phyloP scores from a whole-genome alignment of 1,140 invertebrate genomes.

The Trachelipus rathkii region DNA sequence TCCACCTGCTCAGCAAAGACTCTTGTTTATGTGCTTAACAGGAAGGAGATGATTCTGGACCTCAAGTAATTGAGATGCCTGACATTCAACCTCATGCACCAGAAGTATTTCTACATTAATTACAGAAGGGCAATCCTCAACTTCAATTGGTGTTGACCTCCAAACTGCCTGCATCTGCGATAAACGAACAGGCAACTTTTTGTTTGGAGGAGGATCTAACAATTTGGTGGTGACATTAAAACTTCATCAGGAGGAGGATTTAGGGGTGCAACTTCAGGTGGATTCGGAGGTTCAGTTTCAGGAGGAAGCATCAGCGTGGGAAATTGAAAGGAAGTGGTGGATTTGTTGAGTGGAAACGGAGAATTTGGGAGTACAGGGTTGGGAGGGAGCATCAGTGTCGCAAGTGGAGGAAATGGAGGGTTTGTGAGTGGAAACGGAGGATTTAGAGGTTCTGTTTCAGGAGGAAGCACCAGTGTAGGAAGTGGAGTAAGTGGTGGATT shows the following conservation, averaged over 20 bases:
- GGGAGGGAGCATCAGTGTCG: too few relatives aligned
- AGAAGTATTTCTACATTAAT: conserved; percentile 24
- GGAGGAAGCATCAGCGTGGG: too few relatives aligned
- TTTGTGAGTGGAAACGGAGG: too few relatives aligned
- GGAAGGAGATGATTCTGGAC: conserved; percentile 11
- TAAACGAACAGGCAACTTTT: conserved; percentile 29
- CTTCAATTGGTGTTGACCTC: conserved; percentile 19
- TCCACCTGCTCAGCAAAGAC: conserved; percentile 36
- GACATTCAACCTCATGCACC: conserved; percentile 2
- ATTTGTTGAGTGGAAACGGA: too few relatives aligned
- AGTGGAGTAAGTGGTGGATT: too few relatives aligned
- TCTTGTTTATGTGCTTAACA: conserved; percentile 40
- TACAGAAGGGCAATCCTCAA: conserved; percentile 21
- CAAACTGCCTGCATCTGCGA: conserved; percentile 27
- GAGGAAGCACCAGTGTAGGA: too few relatives aligned
- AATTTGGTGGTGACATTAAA: not conserved
- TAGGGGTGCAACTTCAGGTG: not conserved
- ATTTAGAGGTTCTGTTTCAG: too few relatives aligned
- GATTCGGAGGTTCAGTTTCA: not conserved
- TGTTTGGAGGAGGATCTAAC: conserved; percentile 18
- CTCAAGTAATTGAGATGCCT: conserved; percentile 32
- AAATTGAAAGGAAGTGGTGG: too few relatives aligned
- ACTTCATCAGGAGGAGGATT: not conserved
- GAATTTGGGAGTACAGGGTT: too few relatives aligned
- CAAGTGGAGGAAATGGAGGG: too few relatives aligned